Base-by-base conservation (phyloP, 2,888 invertebrate genomes). In the Melinaea menophilus region DNA sequence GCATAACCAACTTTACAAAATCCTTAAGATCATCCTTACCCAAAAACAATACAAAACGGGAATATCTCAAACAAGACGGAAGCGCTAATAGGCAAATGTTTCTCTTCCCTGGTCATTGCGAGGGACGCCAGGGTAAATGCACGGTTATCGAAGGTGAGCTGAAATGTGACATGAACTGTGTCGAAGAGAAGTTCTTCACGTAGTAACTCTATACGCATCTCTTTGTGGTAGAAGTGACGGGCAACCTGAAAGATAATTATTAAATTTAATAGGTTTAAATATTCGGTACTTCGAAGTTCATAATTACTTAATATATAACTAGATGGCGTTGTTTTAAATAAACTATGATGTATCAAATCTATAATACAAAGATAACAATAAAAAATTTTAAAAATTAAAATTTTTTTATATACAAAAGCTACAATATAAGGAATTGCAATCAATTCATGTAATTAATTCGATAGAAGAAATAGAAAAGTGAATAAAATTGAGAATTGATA, bases 41-140 rank as follows among this genome's bases (percentile, higher is more conserved):
- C 96, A 85, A 99, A 99, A 54, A 98, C 98, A 72, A 99, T 96
- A 87, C 98, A 98, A 92, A 99, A 99, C 2, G 99, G 99, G 83
- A 99, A 99, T 78, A 99, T 97, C 83, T 99, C 98, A 77, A 99
- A 98, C 56, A 99, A 92, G 35, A 98, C 95, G 9, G 96, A 95
- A 0, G 97, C 96, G 78, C 95, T 95, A 72, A 97, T 96, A 5
- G 97, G 97, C 72, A 97, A 86, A 83, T 96, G 96, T 81, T 96
- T 96, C 79, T 97, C 97, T 77, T 97, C 96, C 45, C 96, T 92
- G 2, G 96, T 96, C 95, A 97, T 95, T 35, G 95, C 94, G 72
- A 96, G 86, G 0, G 95, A 95, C 3, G 96, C 95, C 59, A 96
- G 91, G 0, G 96, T 95, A 80, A 96, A 97, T 1, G 97, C 97